These are phyloP conservation scores for Takifugu rubripes DNA, from an alignment of 2,797 vertebrate genomes.

Conservation along the genomic window DNA sequence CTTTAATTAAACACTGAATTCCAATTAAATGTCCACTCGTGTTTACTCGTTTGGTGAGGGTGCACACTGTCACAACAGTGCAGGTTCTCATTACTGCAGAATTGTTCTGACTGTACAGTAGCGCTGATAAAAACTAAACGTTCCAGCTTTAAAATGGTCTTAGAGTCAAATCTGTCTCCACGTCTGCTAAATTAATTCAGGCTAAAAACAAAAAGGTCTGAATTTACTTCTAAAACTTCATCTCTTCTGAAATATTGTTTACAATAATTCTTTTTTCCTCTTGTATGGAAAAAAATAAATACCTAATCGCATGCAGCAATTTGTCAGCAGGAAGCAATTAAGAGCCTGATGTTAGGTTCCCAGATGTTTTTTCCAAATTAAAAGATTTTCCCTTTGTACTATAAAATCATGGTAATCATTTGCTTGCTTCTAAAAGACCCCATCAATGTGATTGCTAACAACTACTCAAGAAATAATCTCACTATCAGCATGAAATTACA, in stretches of 20 bases:
- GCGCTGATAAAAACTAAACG: too few relatives aligned
- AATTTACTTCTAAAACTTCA: too few relatives aligned
- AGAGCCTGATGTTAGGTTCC: slow-evolving; percentile 18
- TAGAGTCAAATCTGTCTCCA: too few relatives aligned
- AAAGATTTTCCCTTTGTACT: slow-evolving; percentile 18
- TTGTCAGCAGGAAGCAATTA: slow-evolving; percentile 30
- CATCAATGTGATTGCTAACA: slow-evolving; percentile 23
- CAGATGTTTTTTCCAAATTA: slow-evolving; percentile 37
- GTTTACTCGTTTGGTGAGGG: not conserved
- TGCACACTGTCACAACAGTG: too few relatives aligned
- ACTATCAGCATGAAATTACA: slow-evolving; percentile 41
- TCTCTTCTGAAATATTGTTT: too few relatives aligned
- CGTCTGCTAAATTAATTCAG: too few relatives aligned
- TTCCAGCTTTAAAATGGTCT: too few relatives aligned
- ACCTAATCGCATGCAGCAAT: slow-evolving; percentile 23
- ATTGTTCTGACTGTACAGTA: too few relatives aligned
- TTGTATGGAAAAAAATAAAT: slow-evolving; percentile 23
- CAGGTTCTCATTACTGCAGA: too few relatives aligned
- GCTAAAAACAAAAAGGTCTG: too few relatives aligned
- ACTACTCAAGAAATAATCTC: slow-evolving; percentile 45
- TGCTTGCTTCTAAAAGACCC: slow-evolving; percentile 7
- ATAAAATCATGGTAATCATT: slow-evolving; percentile 11
- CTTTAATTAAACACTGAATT: not conserved
- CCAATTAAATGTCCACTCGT: not conserved
- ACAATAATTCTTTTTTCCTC: not conserved